Evolutionary conservation across 2,797 vertebrate species (phyloP).

Genomic region (Urocyon cinereoargenteus): DNA sequence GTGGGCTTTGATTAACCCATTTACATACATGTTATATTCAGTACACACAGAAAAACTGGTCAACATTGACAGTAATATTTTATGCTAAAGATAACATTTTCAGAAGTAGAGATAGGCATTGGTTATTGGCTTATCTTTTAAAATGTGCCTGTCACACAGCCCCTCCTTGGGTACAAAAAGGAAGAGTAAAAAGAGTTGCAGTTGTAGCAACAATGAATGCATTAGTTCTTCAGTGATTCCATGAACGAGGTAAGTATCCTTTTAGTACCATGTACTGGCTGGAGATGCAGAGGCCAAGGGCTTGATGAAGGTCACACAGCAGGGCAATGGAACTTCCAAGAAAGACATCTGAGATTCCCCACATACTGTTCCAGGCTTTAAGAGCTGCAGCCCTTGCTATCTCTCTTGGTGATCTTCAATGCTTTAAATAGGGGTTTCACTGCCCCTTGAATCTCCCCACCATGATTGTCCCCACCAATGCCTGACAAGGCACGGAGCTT

Average conservation of each 20-base stretch:
- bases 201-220: slow-evolving; percentile 49
- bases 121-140: slow-evolving; percentile 76
- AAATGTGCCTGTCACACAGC: slow-evolving; percentile 25
- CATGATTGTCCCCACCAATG: not conserved
- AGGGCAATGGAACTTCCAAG: slow-evolving; percentile 70
- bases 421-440: slow-evolving; percentile 48
- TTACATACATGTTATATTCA: not conserved
- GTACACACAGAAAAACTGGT: not conserved
- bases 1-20: not conserved
- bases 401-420: slow-evolving; percentile 74
- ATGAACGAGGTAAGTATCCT: slow-evolving; percentile 77
- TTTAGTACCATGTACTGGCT: not conserved
- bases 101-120: slow-evolving; percentile 52
- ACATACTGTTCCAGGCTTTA: slow-evolving; percentile 70
- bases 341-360: slow-evolving; percentile 48
- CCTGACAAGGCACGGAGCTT: slow-evolving; percentile 37
- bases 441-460: not conserved
- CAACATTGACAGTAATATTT: not conserved
- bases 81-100: not conserved
- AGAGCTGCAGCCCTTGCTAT: slow-evolving; percentile 79
- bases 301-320: slow-evolving; percentile 60
- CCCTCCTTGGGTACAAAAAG: slow-evolving; percentile 16
- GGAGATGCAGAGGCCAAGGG: not conserved
- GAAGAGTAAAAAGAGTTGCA: slow-evolving; percentile 51
- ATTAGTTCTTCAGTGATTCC: slow-evolving; percentile 51